Conservation (phyloP, 2,797 vertebrate species). For the Malacoraja senta region DNA sequence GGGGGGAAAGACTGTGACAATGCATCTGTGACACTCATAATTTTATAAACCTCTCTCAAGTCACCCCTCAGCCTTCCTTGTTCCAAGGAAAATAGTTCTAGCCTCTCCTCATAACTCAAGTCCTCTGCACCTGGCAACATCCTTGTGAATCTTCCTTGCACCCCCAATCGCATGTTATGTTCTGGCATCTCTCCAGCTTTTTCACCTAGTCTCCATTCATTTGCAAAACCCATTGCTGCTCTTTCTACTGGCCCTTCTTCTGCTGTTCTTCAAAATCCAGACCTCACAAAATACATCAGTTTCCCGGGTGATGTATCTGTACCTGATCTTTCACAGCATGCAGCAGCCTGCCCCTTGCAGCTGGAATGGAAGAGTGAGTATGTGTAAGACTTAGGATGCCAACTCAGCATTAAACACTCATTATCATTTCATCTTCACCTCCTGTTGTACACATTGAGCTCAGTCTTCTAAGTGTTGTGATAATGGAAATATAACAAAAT, state of each 20-base stretch:
- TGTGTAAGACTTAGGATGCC: background rate
- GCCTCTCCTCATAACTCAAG: too few relatives aligned
- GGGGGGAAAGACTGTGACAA: too few relatives aligned
- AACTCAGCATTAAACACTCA: conserved; percentile 1
- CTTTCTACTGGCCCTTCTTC: background rate
- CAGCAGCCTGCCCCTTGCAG: background rate
- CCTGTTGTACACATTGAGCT: background rate
- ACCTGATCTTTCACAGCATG: background rate
- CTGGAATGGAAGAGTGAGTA: background rate
- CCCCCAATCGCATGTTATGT: too few relatives aligned
- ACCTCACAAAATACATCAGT: background rate
- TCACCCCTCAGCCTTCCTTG: too few relatives aligned
- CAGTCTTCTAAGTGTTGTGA: background rate
- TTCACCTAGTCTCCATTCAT: background rate
- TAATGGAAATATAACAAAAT: background rate
- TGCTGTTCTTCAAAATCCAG: background rate
- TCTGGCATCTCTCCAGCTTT: too few relatives aligned
- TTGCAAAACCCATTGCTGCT: background rate
- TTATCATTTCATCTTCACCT: conserved; percentile 25
- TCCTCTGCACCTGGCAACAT: too few relatives aligned
- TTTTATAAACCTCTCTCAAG: too few relatives aligned
- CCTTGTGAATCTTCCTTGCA: too few relatives aligned
- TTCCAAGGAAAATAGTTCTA: too few relatives aligned
- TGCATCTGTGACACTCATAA: too few relatives aligned
- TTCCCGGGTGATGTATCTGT: background rate